Evolutionary conservation across 2,797 vertebrate species (phyloP), one percentile per base, ranked within the genome.

Genomic region (Coreius guichenoti): DNA sequence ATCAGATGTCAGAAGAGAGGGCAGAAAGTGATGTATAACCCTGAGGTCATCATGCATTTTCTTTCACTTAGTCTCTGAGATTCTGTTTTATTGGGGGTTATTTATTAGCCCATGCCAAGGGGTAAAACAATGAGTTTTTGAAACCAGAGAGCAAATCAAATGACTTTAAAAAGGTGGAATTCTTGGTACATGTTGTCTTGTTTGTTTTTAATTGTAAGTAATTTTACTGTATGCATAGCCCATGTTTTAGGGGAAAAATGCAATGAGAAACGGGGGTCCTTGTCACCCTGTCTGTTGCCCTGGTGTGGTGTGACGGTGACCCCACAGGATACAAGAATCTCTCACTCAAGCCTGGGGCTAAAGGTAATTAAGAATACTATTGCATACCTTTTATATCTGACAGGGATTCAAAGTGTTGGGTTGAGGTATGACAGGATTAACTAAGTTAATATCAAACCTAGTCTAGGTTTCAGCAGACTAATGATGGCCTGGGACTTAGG

Each of bases 371-470:
- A 92, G 92, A 94, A 93, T 95, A 93, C 88, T 88, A 82, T 79
- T 85, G 45, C 85, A 86, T 86, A 90, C 81, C 58, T 91, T 95
- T 94, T 94, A 92, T 94, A 93, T 92, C 92, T 94, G 93, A 94
- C 93, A 94, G 89, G 90, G 88, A 87, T 88, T 89, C 90, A 88
- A 84, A 89, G 90, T 92, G 85, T 87, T 70, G 85, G 89, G 90
- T 92, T 92, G 87, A 88, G 90, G 91, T 88, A 73, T 90, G 86
- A 68, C 81, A 85, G 87, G 92, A 94, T 94, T 94, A 95, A 91
- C 91, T 87, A 92, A 90, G 89, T 90, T 91, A 91, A 92, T 90
- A 92, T 84, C 87, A 91, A 83, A 91, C 90, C 89, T 92, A 90
- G 90, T 94, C 92, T 92, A 92, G 88, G 89, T 93, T 92, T 93